A percentile compares a stretch with the other conserved stretches of the same genome.
Evolutionary conservation across 64 coral and sea anemone species (phyloP).

Genomic region (Dendrophyllia cribrosa): DNA sequence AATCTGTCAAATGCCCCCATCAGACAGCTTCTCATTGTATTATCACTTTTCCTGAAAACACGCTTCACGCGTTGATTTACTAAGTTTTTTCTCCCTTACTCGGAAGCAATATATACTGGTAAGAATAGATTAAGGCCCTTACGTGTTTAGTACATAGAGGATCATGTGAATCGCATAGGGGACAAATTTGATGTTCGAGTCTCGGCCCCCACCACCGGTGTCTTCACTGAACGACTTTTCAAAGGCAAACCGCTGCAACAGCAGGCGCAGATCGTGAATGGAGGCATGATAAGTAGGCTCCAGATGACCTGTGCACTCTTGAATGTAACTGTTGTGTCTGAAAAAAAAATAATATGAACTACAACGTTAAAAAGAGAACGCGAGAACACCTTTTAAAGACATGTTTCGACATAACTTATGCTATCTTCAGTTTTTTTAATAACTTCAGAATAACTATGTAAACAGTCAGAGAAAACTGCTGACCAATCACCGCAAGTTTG

Average conservation of each 20-base stretch:
- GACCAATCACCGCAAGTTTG: no score
- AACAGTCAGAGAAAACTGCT: no score
- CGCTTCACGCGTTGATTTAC: background rate
- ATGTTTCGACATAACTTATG: no score
- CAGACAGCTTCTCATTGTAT: no score
- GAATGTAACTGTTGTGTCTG: conserved; percentile 99
- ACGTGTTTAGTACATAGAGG: conserved; percentile 97
- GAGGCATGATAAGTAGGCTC: conserved; percentile 90
- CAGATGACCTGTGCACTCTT: conserved; percentile 95
- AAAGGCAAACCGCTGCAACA: conserved; percentile 91
- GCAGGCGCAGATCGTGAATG: conserved; percentile 91
- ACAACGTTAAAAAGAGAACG: background rate
- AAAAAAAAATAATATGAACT: background rate
- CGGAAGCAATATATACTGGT: background rate
- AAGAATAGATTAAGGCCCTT: background rate
- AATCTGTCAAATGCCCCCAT: no score
- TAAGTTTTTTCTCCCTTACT: no score
- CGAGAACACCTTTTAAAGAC: background rate
- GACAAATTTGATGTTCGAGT: conserved; percentile 97
- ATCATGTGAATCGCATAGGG: conserved; percentile 97
- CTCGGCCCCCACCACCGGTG: conserved; percentile 95
- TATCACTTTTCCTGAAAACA: no score
- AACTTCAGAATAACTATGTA: no score
- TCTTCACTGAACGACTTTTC: conserved; percentile 97
- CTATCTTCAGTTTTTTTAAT: no score